Percentiles rank a stretch among this genome's conserved stretches.
Evolutionary conservation across 1,140 invertebrate species (phyloP).

Genomic region (Antheraea pernyi): DNA sequence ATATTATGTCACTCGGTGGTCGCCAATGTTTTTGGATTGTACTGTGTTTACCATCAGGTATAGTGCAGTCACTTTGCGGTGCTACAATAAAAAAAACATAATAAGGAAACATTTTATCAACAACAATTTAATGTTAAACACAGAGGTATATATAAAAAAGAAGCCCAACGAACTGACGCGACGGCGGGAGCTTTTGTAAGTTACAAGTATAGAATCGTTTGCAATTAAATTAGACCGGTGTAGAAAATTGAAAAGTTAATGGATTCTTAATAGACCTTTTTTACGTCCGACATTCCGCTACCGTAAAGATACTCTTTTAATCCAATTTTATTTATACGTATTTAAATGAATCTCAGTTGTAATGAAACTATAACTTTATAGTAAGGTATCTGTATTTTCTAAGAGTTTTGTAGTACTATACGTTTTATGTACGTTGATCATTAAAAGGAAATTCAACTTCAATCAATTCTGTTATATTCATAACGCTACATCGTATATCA

Average conservation of each 20-base stretch:
- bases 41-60: too few relatives aligned
- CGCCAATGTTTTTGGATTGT: too few relatives aligned
- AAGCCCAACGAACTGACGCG: not conserved
- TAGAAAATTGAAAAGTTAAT: slow-evolving; percentile 37
- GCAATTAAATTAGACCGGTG: slow-evolving; percentile 34
- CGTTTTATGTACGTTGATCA: too few relatives aligned
- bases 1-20: too few relatives aligned
- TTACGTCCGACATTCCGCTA: slow-evolving; percentile 11
- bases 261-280: slow-evolving; percentile 34
- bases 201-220: slow-evolving; percentile 23
- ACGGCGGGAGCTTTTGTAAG: slow-evolving; percentile 19
- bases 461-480: too few relatives aligned
- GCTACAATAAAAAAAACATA: too few relatives aligned
- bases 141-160: not conserved
- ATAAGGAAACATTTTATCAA: too few relatives aligned
- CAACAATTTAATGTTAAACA: not conserved
- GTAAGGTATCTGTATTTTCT: too few relatives aligned
- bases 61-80: too few relatives aligned
- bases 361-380: not conserved
- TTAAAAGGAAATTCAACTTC: too few relatives aligned
- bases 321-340: slow-evolving; percentile 10
- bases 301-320: slow-evolving; percentile 6
- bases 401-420: too few relatives aligned
- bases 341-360: slow-evolving; percentile 1
- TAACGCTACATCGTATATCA: too few relatives aligned